phyloP scores from a whole-genome alignment of 2,113 vertebrate species.

The Hippolais icterina region DNA sequence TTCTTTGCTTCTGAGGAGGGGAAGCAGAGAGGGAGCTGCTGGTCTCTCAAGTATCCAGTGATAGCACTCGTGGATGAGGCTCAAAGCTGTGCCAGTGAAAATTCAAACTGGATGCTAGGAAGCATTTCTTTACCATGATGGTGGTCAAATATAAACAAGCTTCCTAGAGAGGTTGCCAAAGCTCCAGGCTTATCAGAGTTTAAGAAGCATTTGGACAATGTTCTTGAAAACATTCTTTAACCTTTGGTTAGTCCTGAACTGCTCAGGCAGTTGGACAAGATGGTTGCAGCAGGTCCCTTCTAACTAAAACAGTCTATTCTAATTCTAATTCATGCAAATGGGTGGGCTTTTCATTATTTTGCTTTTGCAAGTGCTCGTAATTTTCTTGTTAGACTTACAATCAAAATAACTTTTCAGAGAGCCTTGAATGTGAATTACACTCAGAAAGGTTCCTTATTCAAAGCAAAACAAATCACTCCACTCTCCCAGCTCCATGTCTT shows the following conservation, averaged over 20 bases:
- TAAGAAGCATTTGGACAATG: background rate
- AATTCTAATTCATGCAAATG: background rate
- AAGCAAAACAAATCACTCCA: background rate
- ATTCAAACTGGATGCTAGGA: background rate
- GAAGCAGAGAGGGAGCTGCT: background rate
- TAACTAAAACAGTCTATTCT: background rate
- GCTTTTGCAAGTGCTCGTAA: background rate
- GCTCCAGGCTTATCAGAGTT: background rate
- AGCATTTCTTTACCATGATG: background rate
- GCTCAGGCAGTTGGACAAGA: background rate
- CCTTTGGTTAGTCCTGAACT: background rate
- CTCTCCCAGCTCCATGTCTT: background rate
- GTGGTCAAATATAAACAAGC: background rate
- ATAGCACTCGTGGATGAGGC: accelerated
- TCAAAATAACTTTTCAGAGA: background rate
- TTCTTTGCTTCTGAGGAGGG: background rate
- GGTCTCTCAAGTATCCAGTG: background rate
- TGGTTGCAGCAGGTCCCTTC: accelerated
- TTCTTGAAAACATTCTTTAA: background rate
- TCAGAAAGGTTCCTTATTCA: background rate
- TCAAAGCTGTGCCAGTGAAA: background rate
- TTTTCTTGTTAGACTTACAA: background rate
- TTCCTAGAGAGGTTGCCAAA: background rate
- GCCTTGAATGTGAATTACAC: background rate
- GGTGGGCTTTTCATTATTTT: background rate